Conservation (phyloP, 2,797 vertebrate genomes). For the Cossypha polioptera region DNA sequence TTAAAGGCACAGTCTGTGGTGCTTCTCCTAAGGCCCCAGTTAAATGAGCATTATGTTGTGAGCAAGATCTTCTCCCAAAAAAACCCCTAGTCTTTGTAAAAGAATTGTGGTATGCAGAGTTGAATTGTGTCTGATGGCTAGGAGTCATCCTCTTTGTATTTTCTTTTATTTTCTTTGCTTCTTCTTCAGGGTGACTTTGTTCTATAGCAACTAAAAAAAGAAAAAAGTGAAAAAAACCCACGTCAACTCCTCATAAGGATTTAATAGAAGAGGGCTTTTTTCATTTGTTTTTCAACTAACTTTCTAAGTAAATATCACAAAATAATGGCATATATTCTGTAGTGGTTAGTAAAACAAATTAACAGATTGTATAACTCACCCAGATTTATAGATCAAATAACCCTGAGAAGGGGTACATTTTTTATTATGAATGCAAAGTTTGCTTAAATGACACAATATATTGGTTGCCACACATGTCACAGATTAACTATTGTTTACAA, state of each 20-base stretch:
- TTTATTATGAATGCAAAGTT: background rate
- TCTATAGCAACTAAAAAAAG: accelerated
- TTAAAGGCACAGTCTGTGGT: background rate
- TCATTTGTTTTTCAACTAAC: background rate
- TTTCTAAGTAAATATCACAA: background rate
- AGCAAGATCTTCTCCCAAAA: accelerated
- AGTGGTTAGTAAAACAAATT: background rate
- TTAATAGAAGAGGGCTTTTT: accelerated
- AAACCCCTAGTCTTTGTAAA: background rate
- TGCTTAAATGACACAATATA: background rate
- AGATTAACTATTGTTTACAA: background rate
- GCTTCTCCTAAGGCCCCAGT: background rate
- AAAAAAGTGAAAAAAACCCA: background rate
- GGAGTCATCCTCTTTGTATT: background rate
- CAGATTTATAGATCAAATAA: background rate
- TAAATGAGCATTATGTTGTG: background rate
- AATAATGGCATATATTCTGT: background rate
- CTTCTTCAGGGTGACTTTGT: background rate
- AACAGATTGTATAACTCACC: background rate
- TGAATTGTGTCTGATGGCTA: background rate
- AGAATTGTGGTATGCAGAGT: background rate
- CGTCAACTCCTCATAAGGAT: background rate
- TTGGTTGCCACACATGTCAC: background rate
- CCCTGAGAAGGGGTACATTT: background rate
- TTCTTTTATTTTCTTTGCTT: background rate